Evolutionary conservation across 1,140 invertebrate genomes (phyloP).

Genomic region (Diplogasteroides magnus): DNA sequence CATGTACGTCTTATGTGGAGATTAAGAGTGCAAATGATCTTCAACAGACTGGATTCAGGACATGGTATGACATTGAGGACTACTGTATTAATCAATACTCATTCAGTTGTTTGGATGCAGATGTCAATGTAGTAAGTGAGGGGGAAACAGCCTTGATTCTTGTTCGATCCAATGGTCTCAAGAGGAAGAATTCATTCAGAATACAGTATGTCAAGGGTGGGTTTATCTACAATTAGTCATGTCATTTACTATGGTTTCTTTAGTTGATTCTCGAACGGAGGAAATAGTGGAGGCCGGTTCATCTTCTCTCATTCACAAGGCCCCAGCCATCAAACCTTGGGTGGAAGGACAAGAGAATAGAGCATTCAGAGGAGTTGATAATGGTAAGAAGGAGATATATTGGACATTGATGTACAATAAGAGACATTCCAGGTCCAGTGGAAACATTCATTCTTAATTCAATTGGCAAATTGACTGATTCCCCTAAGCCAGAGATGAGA

Average conservation of each 20-base stretch:
- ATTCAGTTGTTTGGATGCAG: not conserved
- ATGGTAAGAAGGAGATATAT: slow-evolving; percentile 12
- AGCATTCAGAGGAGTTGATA: slow-evolving; percentile 44
- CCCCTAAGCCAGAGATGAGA: too few relatives aligned
- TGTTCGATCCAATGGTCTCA: not conserved
- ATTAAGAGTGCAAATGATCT: slow-evolving; percentile 54
- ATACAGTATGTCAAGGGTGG: slow-evolving; percentile 4
- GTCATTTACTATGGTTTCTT: not conserved
- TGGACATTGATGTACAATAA: not conserved
- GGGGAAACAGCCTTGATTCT: slow-evolving; percentile 6
- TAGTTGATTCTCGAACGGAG: not conserved
- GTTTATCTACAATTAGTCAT: not conserved
- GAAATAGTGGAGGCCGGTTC: not conserved
- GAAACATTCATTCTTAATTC: slow-evolving; percentile 55
- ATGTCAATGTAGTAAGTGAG: slow-evolving; percentile 17
- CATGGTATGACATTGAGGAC: too few relatives aligned
- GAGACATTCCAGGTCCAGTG: slow-evolving; percentile 38
- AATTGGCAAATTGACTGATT: too few relatives aligned
- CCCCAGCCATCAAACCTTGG: slow-evolving; percentile 48
- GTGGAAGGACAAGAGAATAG: slow-evolving; percentile 52
- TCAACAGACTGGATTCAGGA: slow-evolving; percentile 53
- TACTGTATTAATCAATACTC: not conserved
- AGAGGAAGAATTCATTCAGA: slow-evolving; percentile 3
- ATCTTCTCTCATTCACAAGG: slow-evolving; percentile 48
- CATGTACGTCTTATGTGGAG: slow-evolving; percentile 50